Evolutionary conservation across 2,113 vertebrate genomes (phyloP).

Genomic region (Dolichotis patagonum): DNA sequence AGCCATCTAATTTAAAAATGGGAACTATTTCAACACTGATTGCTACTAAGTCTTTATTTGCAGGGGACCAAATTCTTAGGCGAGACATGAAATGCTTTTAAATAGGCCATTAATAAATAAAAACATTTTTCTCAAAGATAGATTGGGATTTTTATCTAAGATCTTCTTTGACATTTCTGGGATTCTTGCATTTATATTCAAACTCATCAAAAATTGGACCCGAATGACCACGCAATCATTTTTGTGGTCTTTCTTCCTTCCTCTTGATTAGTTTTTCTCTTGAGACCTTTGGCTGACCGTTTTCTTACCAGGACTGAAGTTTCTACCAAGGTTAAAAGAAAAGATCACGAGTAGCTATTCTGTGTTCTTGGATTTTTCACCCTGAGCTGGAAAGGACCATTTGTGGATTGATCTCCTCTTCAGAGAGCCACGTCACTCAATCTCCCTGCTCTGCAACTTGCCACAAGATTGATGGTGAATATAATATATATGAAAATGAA

Average conservation of each 20-base stretch:
- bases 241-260: background rate
- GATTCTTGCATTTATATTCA: constrained; percentile 54
- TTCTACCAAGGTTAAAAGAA: constrained; percentile 21
- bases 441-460: constrained; percentile 60
- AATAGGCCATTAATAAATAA: constrained; percentile 66
- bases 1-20: constrained; percentile 58
- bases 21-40: constrained; percentile 60
- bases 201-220: constrained; percentile 50
- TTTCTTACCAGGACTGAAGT: constrained; percentile 8
- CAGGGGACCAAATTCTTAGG: constrained; percentile 42
- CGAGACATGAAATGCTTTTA: constrained; percentile 7
- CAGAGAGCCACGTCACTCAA: constrained; percentile 59
- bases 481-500: constrained; percentile 79
- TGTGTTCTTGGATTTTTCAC: constrained; percentile 7
- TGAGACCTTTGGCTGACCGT: constrained; percentile 37
- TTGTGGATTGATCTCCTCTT: constrained; percentile 34
- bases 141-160: constrained; percentile 47
- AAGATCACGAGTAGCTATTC: background rate
- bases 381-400: constrained; percentile 21
- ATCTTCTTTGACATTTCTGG: constrained; percentile 15
- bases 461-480: constrained; percentile 67
- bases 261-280: constrained; percentile 53
- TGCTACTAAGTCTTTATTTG: constrained; percentile 35
- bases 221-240: background rate
- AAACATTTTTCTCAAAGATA: constrained; percentile 58